Base-by-base conservation (phyloP, 1,140 invertebrate species). In the Plutomurus gul region DNA sequence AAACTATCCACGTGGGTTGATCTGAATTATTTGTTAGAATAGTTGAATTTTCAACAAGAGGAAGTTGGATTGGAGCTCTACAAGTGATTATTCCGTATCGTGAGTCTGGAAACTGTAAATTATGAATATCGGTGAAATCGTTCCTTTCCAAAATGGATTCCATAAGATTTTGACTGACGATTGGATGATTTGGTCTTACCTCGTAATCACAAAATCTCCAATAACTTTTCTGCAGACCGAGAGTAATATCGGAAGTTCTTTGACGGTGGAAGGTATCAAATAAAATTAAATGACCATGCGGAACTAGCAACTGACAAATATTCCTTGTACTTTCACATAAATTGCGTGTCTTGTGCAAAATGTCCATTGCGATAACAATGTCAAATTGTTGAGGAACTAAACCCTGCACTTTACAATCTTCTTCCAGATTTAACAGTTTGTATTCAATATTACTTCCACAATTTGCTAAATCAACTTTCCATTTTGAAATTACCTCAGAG, bases 361-460 rank as follows among this genome's bases (percentile, higher is more conserved):
- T 46, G 47, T 81, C 40, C 16, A 25, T 30, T 4, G 60, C 80
- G 22, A 81, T 39, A 1, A 81, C 39, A 18, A 81, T 3, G 25
- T 81, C 80, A 74, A 43, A 81, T 16, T 75, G 30, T 36, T 71
- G n/a, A 4, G 76, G 72, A 5, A 65, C 13, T 37, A 78, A 81
- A 16, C 80, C 80, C 51, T 81, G 80, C 1, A 39, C 4, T 13
- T 75, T 20, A 6, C 76, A 51, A 75, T 81, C 80, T 27, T 81
- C 73, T 25, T 81, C 80, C 25, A 81, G 75, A 47, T 81, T 81
- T 18, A 81, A 39, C 0, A 75, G 27, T 40, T 75, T 70, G 43
- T 47, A 81, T 3, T 39, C 13, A 3, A 78, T 40, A 60, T 33
- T 30, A 10, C 33, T 10, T 1, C 27, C 51, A 7, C 18, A 11